These are phyloP conservation scores for Anguilla rostrata DNA, from an alignment of 2,113 vertebrate species.

Conservation along the genomic window DNA sequence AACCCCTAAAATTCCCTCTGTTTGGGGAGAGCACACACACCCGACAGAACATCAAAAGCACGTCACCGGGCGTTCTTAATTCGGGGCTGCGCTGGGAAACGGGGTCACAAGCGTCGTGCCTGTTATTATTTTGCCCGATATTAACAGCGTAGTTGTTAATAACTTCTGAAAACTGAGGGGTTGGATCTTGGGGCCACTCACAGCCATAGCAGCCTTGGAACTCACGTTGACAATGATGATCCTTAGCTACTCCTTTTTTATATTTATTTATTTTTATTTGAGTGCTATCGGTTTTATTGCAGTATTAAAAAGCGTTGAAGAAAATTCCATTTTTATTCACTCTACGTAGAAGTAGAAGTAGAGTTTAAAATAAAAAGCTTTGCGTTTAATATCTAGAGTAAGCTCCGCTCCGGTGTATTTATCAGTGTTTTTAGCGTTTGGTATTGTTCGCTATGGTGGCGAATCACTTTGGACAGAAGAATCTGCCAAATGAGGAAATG, in stretches of 20 bases:
- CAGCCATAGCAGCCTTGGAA: neutral
- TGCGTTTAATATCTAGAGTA: neutral
- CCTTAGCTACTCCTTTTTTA: too few species aligned
- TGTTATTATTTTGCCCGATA: neutral
- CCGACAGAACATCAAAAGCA: neutral
- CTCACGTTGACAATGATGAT: too few species aligned
- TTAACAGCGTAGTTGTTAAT: neutral
- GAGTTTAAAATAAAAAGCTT: too few species aligned
- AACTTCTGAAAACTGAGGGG: too few species aligned
- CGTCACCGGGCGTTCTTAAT: neutral
- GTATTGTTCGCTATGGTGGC: neutral
- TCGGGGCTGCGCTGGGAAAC: neutral
- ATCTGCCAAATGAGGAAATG: neutral
- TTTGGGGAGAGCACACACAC: neutral
- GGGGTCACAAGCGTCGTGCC: neutral
- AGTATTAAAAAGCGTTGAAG: too few species aligned
- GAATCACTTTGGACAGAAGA: neutral
- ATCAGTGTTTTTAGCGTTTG: neutral
- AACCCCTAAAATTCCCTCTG: slow-evolving; percentile 40
- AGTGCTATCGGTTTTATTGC: neutral
- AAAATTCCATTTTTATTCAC: too few species aligned
- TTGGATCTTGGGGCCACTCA: neutral
- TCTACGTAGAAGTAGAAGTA: too few species aligned
- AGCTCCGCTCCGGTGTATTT: neutral
- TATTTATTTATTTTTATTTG: neutral